Evolutionary conservation across 2,113 vertebrate species (phyloP), one percentile per base, ranked within the genome.

Genomic region (Pluvialis apricaria): DNA sequence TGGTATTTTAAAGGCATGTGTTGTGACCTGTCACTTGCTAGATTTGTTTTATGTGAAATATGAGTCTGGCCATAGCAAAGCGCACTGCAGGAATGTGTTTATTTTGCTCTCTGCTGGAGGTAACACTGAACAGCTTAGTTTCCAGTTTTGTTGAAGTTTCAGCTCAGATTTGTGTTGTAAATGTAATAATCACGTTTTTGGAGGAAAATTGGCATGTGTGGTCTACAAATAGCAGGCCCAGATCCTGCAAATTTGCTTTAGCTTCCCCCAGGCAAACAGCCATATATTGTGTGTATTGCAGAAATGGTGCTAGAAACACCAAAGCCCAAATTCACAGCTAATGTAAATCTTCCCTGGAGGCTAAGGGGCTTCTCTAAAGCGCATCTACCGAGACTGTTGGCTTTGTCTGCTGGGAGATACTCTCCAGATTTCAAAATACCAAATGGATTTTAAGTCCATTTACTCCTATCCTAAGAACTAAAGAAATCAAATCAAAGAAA

Each of bases 21-120:
- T 91, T 83, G 76, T 84, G 88, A 90, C 86, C 85, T 86, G 91
- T 88, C 89, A 49, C 75, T 95, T 47, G 28, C 66, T 86, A 38
- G 68, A 64, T 90, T 80, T 90, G 84, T 86, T 95, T 88, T 64
- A 90, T 78, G 55, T 90, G 94, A 92, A 94, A 92, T 92, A 54
- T 64, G 75, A 91, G 51, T 58, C 78, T 81, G 85, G 38, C 42
- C 55, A 6, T 60, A 36, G 62, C 85, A 92, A 95, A 95, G 15
- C 84, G 80, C 64, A 4, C 84, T 73, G 84, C 75, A 81, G 82
- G 84, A 75, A 75, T 17, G 70, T 55, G 51, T 94, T 91, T 96
- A 47, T 94, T 95, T 96, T 96, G 51, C 62, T 93, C 66, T 81
- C 91, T 91, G 91, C 75, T 95, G 89, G 92, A 91, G 54, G 55